Base-by-base conservation (phyloP, 1,140 invertebrate genomes). In the Cotesia vestalis region DNA sequence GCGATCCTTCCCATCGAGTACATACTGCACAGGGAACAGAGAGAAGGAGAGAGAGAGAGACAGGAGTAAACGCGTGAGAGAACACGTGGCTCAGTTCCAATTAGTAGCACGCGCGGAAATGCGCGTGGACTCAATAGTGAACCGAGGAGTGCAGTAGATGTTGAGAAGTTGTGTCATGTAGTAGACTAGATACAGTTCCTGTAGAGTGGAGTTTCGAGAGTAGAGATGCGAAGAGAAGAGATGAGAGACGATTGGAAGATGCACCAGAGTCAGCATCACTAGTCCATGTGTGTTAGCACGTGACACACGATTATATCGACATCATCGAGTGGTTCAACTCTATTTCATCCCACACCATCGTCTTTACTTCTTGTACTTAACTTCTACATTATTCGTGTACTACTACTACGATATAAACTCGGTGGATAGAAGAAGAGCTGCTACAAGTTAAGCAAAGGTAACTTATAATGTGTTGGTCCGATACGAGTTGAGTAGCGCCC, bases 81-180 rank as follows among this genome's bases (percentile, higher is more conserved):
- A 66, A 66, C 71, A 72, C 71, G 71, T 72, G 71, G 71, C 64
- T 72, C 38, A 72, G 55, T 57, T 72, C 64, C 71, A 72, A 72
- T 72, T 72, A 72, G 71, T 72, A 67, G 71, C 71, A 72, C 71
- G 71, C 71, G 64, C 71, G 71, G 64, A 66, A 67, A 67, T 72
- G 64, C 64, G 71, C 71, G 64, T 51, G 59, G 70, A 66, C 66
- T 53, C 66, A 34, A 55, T 67, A 20, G 17, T n/a, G 8, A 4
- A 53, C 46, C 34, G 20, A 51, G 17, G 53, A 51, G 63, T 46
- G 14, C 12, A 11, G 35, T 66, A n/a, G 66, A 46, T 6, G 40
- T 9, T 6, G 6, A 46, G 40, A 9, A 46, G 40, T 46, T 46
- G 40, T 40, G 11, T 6, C 40, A 9, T 5, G 40, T 8, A 46